Conservation (phyloP, 2,113 vertebrate species). For the Hirundichthys speculiger region DNA sequence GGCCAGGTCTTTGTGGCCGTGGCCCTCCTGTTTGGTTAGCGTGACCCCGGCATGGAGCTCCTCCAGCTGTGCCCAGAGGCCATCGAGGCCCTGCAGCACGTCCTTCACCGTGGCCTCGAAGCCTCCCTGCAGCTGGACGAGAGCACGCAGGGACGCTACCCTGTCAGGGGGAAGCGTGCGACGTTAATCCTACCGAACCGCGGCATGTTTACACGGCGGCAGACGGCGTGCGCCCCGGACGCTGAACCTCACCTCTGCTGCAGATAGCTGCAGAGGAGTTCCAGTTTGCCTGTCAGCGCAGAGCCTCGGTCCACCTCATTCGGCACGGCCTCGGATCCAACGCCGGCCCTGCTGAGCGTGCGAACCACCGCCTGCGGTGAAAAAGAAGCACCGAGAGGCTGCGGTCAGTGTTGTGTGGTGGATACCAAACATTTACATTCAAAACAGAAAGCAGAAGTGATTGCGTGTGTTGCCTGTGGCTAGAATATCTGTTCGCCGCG, state of each 20-base stretch:
- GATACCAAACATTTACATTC: neutral
- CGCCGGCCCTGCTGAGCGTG: conserved; percentile 35
- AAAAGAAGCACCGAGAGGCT: neutral
- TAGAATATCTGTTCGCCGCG: conserved; percentile 23
- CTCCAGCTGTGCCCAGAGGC: conserved; percentile 77
- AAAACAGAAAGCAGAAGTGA: conserved; percentile 15
- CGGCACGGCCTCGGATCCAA: neutral
- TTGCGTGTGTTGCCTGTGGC: conserved; percentile 28
- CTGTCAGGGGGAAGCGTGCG: conserved; percentile 41
- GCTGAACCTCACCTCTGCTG: conserved; percentile 70
- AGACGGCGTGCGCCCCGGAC: no score
- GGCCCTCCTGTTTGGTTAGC: conserved; percentile 54
- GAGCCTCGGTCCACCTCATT: conserved; percentile 17
- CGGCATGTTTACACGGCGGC: neutral
- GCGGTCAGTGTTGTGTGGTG: conserved; percentile 1
- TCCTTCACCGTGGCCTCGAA: conserved; percentile 63
- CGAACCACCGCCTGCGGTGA: conserved; percentile 62
- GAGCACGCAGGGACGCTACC: conserved; percentile 46
- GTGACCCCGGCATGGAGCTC: conserved; percentile 77
- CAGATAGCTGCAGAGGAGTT: conserved; percentile 66
- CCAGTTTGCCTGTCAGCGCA: conserved; percentile 55
- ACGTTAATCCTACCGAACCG: conserved; percentile 6
- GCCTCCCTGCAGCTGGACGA: conserved; percentile 68
- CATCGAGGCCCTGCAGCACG: conserved; percentile 56
- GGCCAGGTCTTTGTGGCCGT: conserved; percentile 37